Evolutionary conservation across 35 echinoderm and acorn worm genomes (phyloP).

Genomic region (Diadema setosum): DNA sequence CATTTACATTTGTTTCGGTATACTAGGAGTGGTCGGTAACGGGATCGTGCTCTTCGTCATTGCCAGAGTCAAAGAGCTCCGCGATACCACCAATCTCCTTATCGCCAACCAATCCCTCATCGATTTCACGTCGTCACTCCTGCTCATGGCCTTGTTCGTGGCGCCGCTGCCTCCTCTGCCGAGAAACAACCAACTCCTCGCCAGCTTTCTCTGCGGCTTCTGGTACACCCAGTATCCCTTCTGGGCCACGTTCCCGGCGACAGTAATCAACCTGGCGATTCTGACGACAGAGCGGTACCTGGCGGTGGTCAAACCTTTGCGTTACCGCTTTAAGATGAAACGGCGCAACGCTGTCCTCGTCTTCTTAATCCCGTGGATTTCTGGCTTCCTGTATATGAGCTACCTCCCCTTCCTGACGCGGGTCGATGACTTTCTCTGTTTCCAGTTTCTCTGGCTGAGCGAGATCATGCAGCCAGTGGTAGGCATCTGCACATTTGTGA

Average conservation of each 20-base stretch:
- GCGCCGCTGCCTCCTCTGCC: background rate
- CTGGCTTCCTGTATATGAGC: constrained; percentile 32
- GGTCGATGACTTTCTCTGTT: no score
- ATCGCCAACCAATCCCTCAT: constrained; percentile 76
- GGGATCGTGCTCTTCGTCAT: background rate
- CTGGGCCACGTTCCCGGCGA: constrained; percentile 49
- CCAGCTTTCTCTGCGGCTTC: constrained; percentile 37
- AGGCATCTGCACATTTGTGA: no score
- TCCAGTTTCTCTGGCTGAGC: no score
- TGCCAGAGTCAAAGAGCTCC: background rate
- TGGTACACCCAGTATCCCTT: constrained; percentile 67
- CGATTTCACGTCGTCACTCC: constrained; percentile 45
- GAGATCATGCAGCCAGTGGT: no score
- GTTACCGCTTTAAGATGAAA: constrained; percentile 8
- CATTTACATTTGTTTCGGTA: background rate
- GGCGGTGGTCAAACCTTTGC: constrained; percentile 59
- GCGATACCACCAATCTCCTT: constrained; percentile 38
- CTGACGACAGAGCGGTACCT: constrained; percentile 62
- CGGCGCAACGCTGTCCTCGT: background rate
- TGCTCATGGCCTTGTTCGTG: constrained; percentile 28
- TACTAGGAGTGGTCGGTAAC: background rate
- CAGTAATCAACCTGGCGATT: constrained; percentile 53
- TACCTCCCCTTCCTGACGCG: no score
- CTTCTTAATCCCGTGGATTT: constrained; percentile 9
- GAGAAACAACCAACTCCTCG: background rate